Evolutionary conservation across 1,140 invertebrate species (phyloP).

Genomic region (Cotesia glomerata): DNA sequence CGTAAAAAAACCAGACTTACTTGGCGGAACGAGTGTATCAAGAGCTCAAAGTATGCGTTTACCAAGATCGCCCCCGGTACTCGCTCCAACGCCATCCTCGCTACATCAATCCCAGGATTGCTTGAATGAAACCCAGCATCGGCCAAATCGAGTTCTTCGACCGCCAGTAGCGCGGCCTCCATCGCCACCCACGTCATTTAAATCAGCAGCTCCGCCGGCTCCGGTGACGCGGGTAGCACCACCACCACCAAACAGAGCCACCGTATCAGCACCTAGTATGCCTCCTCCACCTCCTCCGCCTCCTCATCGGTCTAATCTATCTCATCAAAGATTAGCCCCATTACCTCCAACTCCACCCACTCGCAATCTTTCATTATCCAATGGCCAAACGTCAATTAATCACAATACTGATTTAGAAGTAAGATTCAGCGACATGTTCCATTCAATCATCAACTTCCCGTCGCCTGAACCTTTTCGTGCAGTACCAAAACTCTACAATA

Average conservation of each 20-base stretch:
- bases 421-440: conserved; percentile 63
- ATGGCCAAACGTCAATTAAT: conserved; percentile 48
- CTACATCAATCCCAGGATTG: conserved; percentile 66
- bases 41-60: conserved; percentile 66
- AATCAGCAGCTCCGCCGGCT: conserved; percentile 13
- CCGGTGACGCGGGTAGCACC: conserved; percentile 46
- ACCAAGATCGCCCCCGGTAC: conserved; percentile 62
- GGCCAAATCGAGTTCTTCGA: conserved; percentile 51
- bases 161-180: conserved; percentile 58
- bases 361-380: conserved; percentile 44
- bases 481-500: conserved; percentile 65
- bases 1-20: conserved; percentile 57
- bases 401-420: conserved; percentile 57
- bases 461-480: conserved; percentile 60
- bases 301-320: conserved; percentile 47
- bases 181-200: conserved; percentile 53
- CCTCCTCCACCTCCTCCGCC: conserved; percentile 58
- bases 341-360: conserved; percentile 47
- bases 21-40: conserved; percentile 53
- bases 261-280: conserved; percentile 52
- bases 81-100: conserved; percentile 53
- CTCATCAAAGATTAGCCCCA: conserved; percentile 48
- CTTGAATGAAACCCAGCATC: conserved; percentile 51
- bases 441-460: conserved; percentile 61
- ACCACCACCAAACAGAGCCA: conserved; percentile 51